Evolutionary conservation across 37 sponge, comb jelly and placozoan genomes (phyloP).

Genomic region (Ianthella basta): DNA sequence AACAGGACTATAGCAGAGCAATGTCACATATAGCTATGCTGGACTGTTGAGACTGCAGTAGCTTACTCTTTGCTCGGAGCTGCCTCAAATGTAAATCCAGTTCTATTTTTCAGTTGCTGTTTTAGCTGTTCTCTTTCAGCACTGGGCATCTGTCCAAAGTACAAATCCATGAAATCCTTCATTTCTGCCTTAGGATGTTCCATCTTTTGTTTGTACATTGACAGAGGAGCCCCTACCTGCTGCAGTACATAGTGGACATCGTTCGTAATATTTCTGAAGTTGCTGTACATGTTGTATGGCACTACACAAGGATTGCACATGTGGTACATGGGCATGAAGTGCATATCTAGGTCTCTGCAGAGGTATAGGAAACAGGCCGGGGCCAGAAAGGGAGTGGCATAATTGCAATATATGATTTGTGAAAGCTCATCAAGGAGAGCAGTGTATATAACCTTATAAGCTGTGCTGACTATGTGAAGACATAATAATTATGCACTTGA

Average conservation of each 20-base stretch:
- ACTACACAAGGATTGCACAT: background rate
- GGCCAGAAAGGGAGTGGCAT: no score
- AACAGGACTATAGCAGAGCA: no score
- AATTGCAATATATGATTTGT: no score
- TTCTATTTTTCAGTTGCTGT: background rate
- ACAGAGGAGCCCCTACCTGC: background rate
- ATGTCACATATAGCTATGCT: no score
- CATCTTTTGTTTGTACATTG: background rate
- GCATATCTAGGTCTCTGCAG: background rate
- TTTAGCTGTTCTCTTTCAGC: background rate
- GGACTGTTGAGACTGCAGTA: no score
- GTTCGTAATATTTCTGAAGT: background rate
- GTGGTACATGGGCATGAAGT: slow-evolving; percentile 1
- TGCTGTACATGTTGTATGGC: background rate
- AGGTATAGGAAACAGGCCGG: no score
- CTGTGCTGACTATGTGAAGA: no score
- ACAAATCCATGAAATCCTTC: background rate
- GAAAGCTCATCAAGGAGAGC: no score
- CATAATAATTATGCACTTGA: no score
- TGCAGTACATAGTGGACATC: background rate
- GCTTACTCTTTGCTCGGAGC: no score
- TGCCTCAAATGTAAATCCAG: no score
- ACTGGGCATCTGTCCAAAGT: background rate
- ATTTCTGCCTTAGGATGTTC: background rate
- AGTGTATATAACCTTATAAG: no score